These are phyloP conservation scores for Eupithecia abbreviata DNA, from an alignment of 2,888 invertebrate genomes.

Conservation along the genomic window DNA sequence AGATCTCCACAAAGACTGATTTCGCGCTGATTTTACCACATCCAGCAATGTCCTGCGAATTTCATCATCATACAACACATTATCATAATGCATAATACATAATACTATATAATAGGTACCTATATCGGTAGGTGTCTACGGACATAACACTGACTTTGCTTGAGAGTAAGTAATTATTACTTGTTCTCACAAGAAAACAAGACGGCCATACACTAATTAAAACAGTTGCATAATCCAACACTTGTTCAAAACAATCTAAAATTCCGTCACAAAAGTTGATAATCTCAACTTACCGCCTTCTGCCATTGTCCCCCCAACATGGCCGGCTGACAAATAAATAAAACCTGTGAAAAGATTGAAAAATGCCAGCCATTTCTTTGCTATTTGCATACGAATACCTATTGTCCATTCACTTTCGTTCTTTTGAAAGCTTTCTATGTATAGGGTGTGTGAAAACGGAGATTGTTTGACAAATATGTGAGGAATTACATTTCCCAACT, in stretches of 20 bases:
- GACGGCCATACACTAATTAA: background rate
- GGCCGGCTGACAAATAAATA: conserved; percentile 48
- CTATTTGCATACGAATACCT: conserved; percentile 65
- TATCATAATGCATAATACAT: no score
- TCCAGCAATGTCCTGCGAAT: no score
- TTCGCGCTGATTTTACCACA: no score
- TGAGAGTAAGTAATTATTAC: background rate
- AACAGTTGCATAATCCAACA: background rate
- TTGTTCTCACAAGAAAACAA: background rate
- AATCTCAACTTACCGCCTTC: conserved; percentile 21
- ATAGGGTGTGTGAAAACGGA: conserved; percentile 12
- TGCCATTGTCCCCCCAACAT: conserved; percentile 31
- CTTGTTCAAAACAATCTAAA: background rate
- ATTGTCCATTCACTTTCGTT: conserved; percentile 63
- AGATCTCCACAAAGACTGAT: no score
- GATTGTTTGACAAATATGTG: background rate
- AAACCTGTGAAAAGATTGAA: conserved; percentile 53
- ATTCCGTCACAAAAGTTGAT: conserved; percentile 17
- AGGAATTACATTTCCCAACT: background rate
- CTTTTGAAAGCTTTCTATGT: conserved; percentile 50
- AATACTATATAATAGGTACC: background rate
- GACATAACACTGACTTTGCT: background rate
- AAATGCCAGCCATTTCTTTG: conserved; percentile 56
- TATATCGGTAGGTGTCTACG: no score
- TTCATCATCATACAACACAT: no score